These are phyloP conservation scores for Stenchaetothrips biformis DNA, from an alignment of 2,888 invertebrate species.

Conservation along the genomic window DNA sequence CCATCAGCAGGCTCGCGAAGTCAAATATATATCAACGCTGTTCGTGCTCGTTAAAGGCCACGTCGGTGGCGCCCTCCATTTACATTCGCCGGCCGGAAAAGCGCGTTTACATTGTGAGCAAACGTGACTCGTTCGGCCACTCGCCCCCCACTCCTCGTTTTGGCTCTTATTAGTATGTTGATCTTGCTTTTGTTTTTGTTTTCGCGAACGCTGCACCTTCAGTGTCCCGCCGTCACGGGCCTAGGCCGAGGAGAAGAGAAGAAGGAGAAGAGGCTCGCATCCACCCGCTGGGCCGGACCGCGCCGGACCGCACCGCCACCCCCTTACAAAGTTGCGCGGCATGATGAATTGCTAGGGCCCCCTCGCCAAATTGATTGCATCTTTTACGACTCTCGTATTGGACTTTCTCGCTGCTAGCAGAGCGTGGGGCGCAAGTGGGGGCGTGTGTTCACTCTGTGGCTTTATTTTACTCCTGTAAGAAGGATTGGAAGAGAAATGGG, in stretches of 20 bases:
- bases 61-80: not conserved
- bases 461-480: no score
- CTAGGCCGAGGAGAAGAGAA: not conserved
- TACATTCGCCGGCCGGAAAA: not conserved
- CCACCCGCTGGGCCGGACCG: not conserved
- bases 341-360: not conserved
- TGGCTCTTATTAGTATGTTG: no score
- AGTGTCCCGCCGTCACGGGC: not conserved
- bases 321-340: not conserved
- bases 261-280: not conserved
- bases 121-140: no score
- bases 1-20: not conserved
- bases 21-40: not conserved
- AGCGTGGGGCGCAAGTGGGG: no score
- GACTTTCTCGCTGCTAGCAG: not conserved
- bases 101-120: not conserved
- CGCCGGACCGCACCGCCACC: not conserved
- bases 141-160: no score
- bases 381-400: constrained; percentile 2
- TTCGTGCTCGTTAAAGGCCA: not conserved
- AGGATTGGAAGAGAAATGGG: not conserved
- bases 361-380: not conserved
- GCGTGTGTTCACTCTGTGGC: no score
- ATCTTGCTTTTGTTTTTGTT: no score
- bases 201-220: not conserved